Percentiles rank a stretch among this genome's conserved stretches.
phyloP scores from a whole-genome alignment of 1,140 invertebrate species.

The Drosophila sturtevanti region DNA sequence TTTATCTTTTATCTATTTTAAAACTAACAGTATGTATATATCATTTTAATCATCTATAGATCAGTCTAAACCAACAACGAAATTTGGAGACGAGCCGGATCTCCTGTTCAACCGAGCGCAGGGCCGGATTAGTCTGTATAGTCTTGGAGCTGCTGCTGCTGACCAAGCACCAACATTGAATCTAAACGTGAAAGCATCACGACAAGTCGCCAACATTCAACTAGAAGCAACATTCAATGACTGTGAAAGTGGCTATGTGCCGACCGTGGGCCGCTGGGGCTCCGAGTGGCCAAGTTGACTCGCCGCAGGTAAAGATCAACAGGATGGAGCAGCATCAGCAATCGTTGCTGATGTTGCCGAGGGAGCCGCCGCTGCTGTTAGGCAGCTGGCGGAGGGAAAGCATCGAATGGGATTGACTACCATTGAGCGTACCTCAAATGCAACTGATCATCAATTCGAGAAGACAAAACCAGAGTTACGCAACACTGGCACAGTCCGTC shows the following conservation, averaged over 20 bases:
- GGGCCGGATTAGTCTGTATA: constrained; percentile 83
- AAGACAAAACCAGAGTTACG: constrained; percentile 44
- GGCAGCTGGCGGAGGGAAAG: constrained; percentile 66
- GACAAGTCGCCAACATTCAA: constrained; percentile 82
- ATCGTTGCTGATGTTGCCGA: constrained; percentile 23
- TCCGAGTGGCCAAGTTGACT: constrained; percentile 97
- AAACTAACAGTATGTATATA: too few species aligned
- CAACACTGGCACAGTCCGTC: constrained; percentile 40
- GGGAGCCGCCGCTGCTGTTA: constrained; percentile 16
- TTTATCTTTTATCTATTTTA: background rate
- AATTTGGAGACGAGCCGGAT: constrained; percentile 84
- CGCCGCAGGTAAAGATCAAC: constrained; percentile 83
- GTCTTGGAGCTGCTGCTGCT: constrained; percentile 80
- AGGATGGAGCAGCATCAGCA: constrained; percentile 39
- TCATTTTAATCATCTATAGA: constrained; percentile 82
- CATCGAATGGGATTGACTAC: constrained; percentile 76
- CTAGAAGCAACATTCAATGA: constrained; percentile 79
- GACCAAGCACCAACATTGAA: constrained; percentile 62
- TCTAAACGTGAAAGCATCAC: constrained; percentile 59
- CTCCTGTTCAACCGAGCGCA: constrained; percentile 83
- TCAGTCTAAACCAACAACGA: constrained; percentile 86
- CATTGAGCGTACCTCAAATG: constrained; percentile 35
- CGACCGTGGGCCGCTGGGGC: constrained; percentile 92
- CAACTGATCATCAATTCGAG: constrained; percentile 47
- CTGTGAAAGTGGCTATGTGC: constrained; percentile 86